Evolutionary conservation across 1,140 invertebrate species (phyloP).

Genomic region (Mizuhopecten yessoensis): DNA sequence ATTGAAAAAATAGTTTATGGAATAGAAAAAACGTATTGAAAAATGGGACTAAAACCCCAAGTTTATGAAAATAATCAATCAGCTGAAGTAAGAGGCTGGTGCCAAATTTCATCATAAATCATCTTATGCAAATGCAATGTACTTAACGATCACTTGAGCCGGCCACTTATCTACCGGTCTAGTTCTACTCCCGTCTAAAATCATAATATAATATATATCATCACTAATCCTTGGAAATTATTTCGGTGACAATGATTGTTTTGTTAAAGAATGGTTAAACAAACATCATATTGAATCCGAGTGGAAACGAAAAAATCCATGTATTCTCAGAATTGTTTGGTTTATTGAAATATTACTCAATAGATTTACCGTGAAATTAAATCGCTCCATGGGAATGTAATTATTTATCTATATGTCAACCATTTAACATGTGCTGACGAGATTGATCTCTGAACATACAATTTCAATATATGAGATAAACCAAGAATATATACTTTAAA

Average conservation of each 20-base stretch:
- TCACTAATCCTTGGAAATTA: background rate
- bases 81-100: too few species aligned
- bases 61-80: too few species aligned
- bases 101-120: background rate
- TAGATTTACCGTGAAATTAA: background rate
- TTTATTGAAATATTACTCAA: background rate
- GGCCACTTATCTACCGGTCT: background rate
- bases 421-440: background rate
- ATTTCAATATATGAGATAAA: background rate
- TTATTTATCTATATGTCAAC: background rate
- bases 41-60: too few species aligned
- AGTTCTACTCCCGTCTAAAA: background rate
- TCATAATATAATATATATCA: background rate
- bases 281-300: background rate
- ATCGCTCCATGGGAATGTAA: background rate
- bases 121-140: background rate
- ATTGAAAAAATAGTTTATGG: too few species aligned
- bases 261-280: background rate
- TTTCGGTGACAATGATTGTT: background rate
- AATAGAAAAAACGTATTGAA: too few species aligned
- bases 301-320: background rate
- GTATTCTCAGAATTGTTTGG: background rate
- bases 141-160: background rate
- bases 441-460: constrained; percentile 16
- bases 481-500: background rate